phyloP scores from a whole-genome alignment of 2,113 vertebrate species.

The Leptobrachium ailaonicum region DNA sequence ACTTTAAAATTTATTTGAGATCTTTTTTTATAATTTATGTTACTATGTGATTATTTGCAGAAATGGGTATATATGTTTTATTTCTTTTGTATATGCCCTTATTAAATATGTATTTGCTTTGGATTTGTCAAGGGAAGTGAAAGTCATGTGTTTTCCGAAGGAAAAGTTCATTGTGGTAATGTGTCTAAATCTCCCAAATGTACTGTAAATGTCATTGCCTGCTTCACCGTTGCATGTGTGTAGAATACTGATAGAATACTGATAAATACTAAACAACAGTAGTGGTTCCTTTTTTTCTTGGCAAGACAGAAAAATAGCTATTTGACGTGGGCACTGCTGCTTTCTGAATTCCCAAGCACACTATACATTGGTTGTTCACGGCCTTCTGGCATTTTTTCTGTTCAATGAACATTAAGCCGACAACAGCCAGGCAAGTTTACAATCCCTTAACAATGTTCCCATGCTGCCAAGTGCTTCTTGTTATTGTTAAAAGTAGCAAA shows the following conservation, averaged over 20 bases:
- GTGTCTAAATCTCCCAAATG: slow-evolving; percentile 12
- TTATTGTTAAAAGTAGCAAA: slow-evolving; percentile 26
- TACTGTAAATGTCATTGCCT: slow-evolving; percentile 20
- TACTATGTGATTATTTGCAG: too few species aligned
- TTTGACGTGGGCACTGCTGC: slow-evolving; percentile 14
- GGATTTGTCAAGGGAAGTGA: background rate
- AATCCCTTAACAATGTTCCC: slow-evolving; percentile 35
- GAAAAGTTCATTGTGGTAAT: slow-evolving; percentile 29
- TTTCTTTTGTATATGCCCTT: too few species aligned
- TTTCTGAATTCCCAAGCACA: slow-evolving; percentile 24
- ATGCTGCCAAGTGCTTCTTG: slow-evolving; percentile 31
- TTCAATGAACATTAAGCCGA: slow-evolving; percentile 45
- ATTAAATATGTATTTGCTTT: background rate
- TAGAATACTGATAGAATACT: slow-evolving; percentile 6
- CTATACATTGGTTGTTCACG: slow-evolving; percentile 19
- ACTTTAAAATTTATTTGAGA: too few species aligned
- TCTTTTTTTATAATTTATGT: too few species aligned
- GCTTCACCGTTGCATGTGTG: background rate
- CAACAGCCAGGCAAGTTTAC: slow-evolving; percentile 36
- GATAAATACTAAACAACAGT: slow-evolving; percentile 12
- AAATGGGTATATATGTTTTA: too few species aligned
- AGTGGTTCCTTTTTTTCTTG: background rate
- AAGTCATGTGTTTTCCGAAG: slow-evolving; percentile 1
- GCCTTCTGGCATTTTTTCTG: slow-evolving; percentile 46
- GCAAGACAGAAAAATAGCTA: slow-evolving; percentile 1